Evolutionary conservation across 2,113 vertebrate genomes (phyloP).

Genomic region (Tinamus guttatus): DNA sequence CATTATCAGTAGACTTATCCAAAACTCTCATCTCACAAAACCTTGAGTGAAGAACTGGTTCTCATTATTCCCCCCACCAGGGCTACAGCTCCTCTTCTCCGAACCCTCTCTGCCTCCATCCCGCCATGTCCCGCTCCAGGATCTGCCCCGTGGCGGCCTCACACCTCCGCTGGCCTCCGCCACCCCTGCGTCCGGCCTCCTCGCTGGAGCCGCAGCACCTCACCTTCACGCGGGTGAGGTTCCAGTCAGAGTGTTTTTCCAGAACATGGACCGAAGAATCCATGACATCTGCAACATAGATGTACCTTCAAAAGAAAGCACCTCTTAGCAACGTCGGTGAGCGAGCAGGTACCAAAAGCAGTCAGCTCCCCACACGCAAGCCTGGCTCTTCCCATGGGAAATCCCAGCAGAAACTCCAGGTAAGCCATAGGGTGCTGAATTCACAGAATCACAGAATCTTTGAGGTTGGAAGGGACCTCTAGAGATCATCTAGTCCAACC

Average conservation of each 20-base stretch:
- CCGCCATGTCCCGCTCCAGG: neutral
- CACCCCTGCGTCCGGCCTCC: neutral
- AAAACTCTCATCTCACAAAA: neutral
- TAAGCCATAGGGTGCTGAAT: neutral
- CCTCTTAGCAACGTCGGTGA: neutral
- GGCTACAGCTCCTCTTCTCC: neutral
- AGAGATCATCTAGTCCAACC: no score
- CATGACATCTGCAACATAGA: conserved; percentile 84
- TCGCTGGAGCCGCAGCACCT: neutral
- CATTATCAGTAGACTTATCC: neutral
- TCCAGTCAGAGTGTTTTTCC: conserved; percentile 82
- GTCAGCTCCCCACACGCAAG: neutral
- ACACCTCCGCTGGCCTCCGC: neutral
- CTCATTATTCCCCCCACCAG: neutral
- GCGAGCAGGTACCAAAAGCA: neutral
- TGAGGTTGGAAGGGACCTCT: no score
- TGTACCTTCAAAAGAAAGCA: conserved; percentile 78
- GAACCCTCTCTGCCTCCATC: neutral
- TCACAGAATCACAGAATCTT: no score
- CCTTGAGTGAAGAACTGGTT: neutral
- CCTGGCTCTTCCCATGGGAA: neutral
- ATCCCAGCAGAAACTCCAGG: neutral
- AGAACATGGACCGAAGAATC: conserved; percentile 82
- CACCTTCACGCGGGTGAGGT: conserved; percentile 87
- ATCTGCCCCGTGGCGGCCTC: neutral